Evolutionary conservation across 2,888 invertebrate genomes (phyloP).

Genomic region (Morpho helenor): DNA sequence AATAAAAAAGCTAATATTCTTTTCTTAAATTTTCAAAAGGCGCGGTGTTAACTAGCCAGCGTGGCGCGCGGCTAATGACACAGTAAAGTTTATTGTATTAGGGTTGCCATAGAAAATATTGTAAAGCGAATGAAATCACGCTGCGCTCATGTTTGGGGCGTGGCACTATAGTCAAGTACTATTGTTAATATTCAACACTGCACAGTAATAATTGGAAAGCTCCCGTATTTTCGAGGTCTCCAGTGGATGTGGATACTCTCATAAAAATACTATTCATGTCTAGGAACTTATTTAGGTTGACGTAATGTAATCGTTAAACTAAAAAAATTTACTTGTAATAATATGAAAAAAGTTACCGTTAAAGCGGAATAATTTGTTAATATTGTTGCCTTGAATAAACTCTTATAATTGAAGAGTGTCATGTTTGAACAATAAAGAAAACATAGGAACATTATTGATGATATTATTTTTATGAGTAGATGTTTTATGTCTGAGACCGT

Average conservation of each 20-base stretch:
- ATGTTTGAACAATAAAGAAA: too few relatives aligned
- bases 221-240: slow-evolving; percentile 39
- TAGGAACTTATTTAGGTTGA: too few relatives aligned
- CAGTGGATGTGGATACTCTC: neutral
- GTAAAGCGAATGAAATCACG: slow-evolving; percentile 70
- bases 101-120: slow-evolving; percentile 69
- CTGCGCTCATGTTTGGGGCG: slow-evolving; percentile 76
- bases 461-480: too few relatives aligned
- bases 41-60: slow-evolving; percentile 61
- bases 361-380: too few relatives aligned
- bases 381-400: too few relatives aligned
- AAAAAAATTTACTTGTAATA: too few relatives aligned
- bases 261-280: too few relatives aligned
- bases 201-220: slow-evolving; percentile 57
- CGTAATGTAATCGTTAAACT: too few relatives aligned
- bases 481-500: too few relatives aligned
- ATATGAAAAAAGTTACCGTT: too few relatives aligned
- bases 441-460: too few relatives aligned
- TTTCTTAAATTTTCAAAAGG: slow-evolving; percentile 32
- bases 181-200: slow-evolving; percentile 60
- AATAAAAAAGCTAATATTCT: slow-evolving; percentile 39
- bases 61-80: slow-evolving; percentile 70
- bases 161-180: slow-evolving; percentile 58
- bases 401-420: too few relatives aligned
- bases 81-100: slow-evolving; percentile 76